Conservation (phyloP, 2,888 invertebrate genomes). For the Pandemis cinnamomeana region DNA sequence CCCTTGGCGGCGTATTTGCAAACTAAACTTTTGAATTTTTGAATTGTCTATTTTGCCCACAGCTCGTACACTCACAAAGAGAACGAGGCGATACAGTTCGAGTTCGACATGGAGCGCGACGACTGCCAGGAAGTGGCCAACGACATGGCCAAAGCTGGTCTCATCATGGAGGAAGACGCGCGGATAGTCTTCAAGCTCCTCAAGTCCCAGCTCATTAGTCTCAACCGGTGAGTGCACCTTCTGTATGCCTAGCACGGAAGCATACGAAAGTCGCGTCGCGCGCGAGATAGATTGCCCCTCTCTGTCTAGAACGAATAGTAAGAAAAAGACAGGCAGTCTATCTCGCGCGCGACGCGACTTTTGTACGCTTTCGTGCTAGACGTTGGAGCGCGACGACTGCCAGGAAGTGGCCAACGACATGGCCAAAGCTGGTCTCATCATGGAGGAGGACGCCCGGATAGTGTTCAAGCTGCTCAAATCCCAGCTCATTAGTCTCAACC, state of each 20-base stretch:
- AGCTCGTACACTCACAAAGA: conserved; percentile 97
- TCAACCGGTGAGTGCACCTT: conserved; percentile 80
- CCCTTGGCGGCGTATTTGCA: too few relatives aligned
- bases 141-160: conserved; percentile 97
- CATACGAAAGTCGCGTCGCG: too few relatives aligned
- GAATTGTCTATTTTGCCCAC: background rate
- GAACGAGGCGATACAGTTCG: conserved; percentile 99
- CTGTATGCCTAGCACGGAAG: too few relatives aligned
- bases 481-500: conserved; percentile 90
- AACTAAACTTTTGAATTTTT: too few relatives aligned
- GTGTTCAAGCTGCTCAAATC: conserved; percentile 96
- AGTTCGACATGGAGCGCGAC: conserved; percentile 96
- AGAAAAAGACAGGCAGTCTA: too few relatives aligned
- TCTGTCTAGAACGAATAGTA: too few relatives aligned
- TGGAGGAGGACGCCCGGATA: conserved; percentile 96
- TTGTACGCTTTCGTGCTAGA: too few relatives aligned
- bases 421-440: conserved; percentile 97
- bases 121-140: conserved; percentile 97
- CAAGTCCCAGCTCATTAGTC: conserved; percentile 92
- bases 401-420: conserved; percentile 98
- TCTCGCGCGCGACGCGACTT: too few relatives aligned
- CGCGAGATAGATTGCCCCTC: too few relatives aligned
- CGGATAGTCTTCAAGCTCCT: conserved; percentile 95
- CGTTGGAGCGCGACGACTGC: conserved; percentile 94
- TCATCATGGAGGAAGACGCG: conserved; percentile 97